Evolutionary conservation across 2,888 invertebrate genomes (phyloP), one percentile per base, ranked within the genome.

Genomic region (Yponomeuta cagnagella): DNA sequence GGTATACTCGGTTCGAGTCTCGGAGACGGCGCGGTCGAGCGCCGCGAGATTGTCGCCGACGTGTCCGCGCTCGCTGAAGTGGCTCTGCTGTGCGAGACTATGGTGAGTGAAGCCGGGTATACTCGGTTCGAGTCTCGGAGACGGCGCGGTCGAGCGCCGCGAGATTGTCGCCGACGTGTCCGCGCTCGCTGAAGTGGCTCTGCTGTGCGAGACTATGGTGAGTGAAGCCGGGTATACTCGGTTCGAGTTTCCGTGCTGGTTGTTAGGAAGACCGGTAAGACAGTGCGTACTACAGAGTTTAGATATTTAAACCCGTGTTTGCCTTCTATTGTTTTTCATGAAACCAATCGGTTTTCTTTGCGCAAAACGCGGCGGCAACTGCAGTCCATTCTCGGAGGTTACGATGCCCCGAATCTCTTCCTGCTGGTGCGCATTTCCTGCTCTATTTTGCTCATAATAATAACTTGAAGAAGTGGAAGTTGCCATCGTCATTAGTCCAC

Each of bases 71-170:
- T 99, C 68, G 95, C 96, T 71, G 96, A 97, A 76, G 88, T 99
- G 23, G 98, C 98, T 1, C 95, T 97, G 75, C 92, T 99, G 63
- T 98, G 98, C 82, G 98, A 99, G 84, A 96, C 96, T 80, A 94
- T 97, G 94, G 95, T 94, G 63, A 66, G 70, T n/a, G 23, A 23
- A 15, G 66, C 10, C 67, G 8, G 71, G n/a, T 52, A 52, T 15
- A 48, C n/a, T 37, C 5, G 68, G 58, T 4, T 31, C 33, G 2
- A 37, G 33, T 5, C n/a, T n/a, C n/a, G 97, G 97, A 5, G 98
- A 98, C 82, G 96, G 97, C 8, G 96, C 96, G 43, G 96, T 98
- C 33, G 94, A 95, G 0, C 93, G 95, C 64, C 95, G 96, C 72
- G 98, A 98, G 88, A 96, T 99, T 73, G 93, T 99, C 37, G 95